A percentile compares a stretch with the other conserved stretches of the same genome.
Conservation (phyloP, 2,888 invertebrate species). For the Hydrotaea cyrtoneurina region DNA sequence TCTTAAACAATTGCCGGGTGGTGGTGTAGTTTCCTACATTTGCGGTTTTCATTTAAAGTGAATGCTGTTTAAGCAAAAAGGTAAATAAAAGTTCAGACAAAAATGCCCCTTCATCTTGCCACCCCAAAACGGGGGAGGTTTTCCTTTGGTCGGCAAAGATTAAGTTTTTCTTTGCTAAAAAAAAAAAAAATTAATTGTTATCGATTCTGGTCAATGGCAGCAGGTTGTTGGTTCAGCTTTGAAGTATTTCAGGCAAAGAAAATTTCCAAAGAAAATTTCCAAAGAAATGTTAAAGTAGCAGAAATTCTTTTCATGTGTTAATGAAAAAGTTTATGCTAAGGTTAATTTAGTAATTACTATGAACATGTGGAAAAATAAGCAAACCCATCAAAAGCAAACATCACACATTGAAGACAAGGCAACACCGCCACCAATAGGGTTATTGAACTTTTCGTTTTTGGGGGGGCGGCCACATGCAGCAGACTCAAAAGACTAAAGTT, state of each 20-base stretch:
- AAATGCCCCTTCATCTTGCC: not conserved
- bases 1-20: not conserved
- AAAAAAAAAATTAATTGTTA: constrained; percentile 54
- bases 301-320: constrained; percentile 50
- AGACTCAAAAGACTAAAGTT: constrained; percentile 26
- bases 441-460: constrained; percentile 43
- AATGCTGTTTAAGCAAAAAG: constrained; percentile 15
- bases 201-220: constrained; percentile 50
- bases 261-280: too few species aligned
- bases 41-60: constrained; percentile 28
- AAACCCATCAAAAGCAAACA: constrained; percentile 39
- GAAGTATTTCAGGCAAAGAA: not conserved
- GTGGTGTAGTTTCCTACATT: not conserved
- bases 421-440: constrained; percentile 21
- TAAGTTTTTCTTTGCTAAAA: constrained; percentile 16
- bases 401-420: constrained; percentile 1
- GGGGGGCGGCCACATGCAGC: not conserved
- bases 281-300: constrained; percentile 22
- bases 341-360: constrained; percentile 64
- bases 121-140: not conserved
- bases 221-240: constrained; percentile 9
- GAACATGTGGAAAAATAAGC: constrained; percentile 19
- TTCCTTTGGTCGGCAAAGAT: constrained; percentile 16
- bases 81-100: constrained; percentile 14
- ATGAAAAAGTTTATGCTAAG: constrained; percentile 64